These are phyloP conservation scores for Philonicus albiceps DNA, from an alignment of 2,888 invertebrate species.

Conservation along the genomic window DNA sequence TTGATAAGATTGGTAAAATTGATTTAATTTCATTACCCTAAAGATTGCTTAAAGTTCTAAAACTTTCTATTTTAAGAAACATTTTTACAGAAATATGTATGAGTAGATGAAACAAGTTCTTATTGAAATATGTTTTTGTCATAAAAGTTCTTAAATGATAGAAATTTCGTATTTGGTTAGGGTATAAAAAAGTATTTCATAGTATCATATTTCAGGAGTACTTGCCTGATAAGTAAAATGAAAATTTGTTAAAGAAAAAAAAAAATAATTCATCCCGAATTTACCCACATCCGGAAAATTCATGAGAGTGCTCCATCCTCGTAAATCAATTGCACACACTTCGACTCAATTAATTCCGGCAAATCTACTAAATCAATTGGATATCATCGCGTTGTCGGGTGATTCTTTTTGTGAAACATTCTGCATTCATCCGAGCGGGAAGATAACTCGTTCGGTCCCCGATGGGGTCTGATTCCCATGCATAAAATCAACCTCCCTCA, in stretches of 20 bases:
- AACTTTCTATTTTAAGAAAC: too few species aligned
- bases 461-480: conserved; percentile 5
- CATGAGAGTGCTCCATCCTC: neutral
- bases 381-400: conserved; percentile 35
- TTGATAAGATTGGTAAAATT: too few species aligned
- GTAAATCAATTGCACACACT: conserved; percentile 42
- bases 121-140: too few species aligned
- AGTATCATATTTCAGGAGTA: neutral
- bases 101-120: too few species aligned
- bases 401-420: neutral
- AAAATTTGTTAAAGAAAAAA: neutral
- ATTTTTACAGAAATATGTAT: too few species aligned
- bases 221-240: too few species aligned
- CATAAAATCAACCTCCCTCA: conserved; percentile 37
- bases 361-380: conserved; percentile 42
- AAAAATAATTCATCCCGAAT: neutral
- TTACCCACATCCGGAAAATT: neutral
- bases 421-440: neutral
- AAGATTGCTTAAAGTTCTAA: too few species aligned
- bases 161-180: too few species aligned
- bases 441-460: conserved; percentile 1
- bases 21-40: too few species aligned
- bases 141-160: too few species aligned
- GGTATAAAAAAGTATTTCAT: neutral
- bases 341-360: conserved; percentile 41